Base-by-base conservation (phyloP, 2,113 vertebrate genomes). In the Forbesichthys agassizii region DNA sequence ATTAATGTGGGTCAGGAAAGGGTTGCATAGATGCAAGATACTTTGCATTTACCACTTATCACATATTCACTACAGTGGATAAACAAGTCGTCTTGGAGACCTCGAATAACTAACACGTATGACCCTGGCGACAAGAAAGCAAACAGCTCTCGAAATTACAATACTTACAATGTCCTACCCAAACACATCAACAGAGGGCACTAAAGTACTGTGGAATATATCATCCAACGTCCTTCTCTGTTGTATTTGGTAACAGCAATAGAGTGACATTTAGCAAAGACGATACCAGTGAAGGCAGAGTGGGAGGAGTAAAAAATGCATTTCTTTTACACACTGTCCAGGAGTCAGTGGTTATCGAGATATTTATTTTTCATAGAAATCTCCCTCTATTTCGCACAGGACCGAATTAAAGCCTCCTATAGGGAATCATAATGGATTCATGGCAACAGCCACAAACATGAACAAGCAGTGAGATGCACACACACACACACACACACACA, bases 191-290 rank as follows among this genome's bases (percentile, higher is more conserved):
- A 75, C 57, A 86, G 88, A 82, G 85, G 85, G 85, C 14, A 80
- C 79, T 86, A 60, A 75, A 82, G 84, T 54, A 81, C 78, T 66
- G 73, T 71, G 60, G 68, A 80, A 88, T 54, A 61, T 53, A 68
- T 58, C 51, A 33, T 70, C 78, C 84, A 66, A 74, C 69, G 59
- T 42, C 65, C 49, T 48, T 56, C 72, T 66, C 62, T 71, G 63
- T 69, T 77, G 78, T 84, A 27, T 77, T 86, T 87, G 73, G 68
- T 84, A 82, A 72, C 73, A 83, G 76, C 77, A 73, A 74, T 14
- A 74, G 64, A 66, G 74, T 68, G 81, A 75, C 75, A 64, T 88
- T 86, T 82, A 33, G 27, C 11, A 11, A 33, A 58, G 56, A 33
- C 33, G 20, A 58, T 33, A 36, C 27, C 11, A 55, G n/a, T 18